Evolutionary conservation across 2,797 vertebrate genomes (phyloP).

Genomic region (Ammospiza maritima): DNA sequence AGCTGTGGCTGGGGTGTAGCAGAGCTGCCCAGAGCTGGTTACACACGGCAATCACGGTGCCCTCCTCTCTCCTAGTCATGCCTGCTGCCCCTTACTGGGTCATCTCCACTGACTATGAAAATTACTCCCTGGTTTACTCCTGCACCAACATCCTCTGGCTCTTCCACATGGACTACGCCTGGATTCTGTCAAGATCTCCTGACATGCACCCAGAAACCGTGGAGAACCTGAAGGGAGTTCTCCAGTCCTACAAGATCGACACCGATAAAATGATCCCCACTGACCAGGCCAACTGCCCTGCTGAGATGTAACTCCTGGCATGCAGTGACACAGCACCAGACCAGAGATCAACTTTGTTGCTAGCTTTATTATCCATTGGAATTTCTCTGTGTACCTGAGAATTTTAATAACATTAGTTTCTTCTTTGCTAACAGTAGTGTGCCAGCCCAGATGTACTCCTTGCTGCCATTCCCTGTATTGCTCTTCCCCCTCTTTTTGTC

Average conservation of each 20-base stretch:
- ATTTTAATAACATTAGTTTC: not conserved
- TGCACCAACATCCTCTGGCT: constrained; percentile 87
- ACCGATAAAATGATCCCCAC: constrained; percentile 82
- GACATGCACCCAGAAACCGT: constrained; percentile 82
- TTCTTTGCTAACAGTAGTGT: not conserved
- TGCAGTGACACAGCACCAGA: not conserved
- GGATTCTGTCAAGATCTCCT: constrained; percentile 86
- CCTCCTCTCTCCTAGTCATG: constrained; percentile 78
- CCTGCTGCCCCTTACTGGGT: constrained; percentile 90
- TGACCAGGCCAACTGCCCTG: constrained; percentile 83
- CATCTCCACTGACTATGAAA: constrained; percentile 89
- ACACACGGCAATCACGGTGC: rapidly evolving
- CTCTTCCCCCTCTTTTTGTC: not conserved
- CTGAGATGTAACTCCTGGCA: constrained; percentile 57
- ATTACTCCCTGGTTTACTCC: constrained; percentile 88
- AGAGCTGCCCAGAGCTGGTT: not conserved
- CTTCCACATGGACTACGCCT: constrained; percentile 88
- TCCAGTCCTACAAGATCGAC: constrained; percentile 84
- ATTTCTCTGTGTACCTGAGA: not conserved
- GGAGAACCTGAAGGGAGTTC: constrained; percentile 77
- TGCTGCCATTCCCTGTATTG: rapidly evolving
- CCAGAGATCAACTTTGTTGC: not conserved
- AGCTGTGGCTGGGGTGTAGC: not conserved
- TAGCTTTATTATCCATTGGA: constrained; percentile 18
- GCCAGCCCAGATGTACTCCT: not conserved